Evolutionary conservation across 1,140 invertebrate species (phyloP).

Genomic region (silkworm (Bombyx mori)): ASM3026992v2 NC_085109.1:7145501-7146000

Average conservation of each 20-base stretch:
- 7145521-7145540: constrained; percentile 32
- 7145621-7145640: constrained; percentile 69
- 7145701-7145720: constrained; percentile 57
- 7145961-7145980: constrained; percentile 25
- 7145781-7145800: constrained; percentile 64
- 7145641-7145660: constrained; percentile 66
- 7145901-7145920: constrained; percentile 7
- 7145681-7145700: constrained; percentile 45
- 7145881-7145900: constrained; percentile 47
- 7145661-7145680: constrained; percentile 59
- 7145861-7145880: constrained; percentile 63
- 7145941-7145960: constrained; percentile 24
- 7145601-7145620: constrained; percentile 68
- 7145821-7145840: constrained; percentile 62
- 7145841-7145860: constrained; percentile 42
- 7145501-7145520: constrained; percentile 40
- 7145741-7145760: constrained; percentile 43
- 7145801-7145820: constrained; percentile 61
- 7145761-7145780: constrained; percentile 61
- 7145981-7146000: constrained; percentile 28
- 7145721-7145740: constrained; percentile 43
- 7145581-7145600: constrained; percentile 64
- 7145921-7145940: constrained; percentile 24
- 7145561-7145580: constrained; percentile 56
- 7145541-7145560: constrained; percentile 38